Evolutionary conservation across 2,888 invertebrate species (phyloP).

Genomic region (Bellardia bayeri): DNA sequence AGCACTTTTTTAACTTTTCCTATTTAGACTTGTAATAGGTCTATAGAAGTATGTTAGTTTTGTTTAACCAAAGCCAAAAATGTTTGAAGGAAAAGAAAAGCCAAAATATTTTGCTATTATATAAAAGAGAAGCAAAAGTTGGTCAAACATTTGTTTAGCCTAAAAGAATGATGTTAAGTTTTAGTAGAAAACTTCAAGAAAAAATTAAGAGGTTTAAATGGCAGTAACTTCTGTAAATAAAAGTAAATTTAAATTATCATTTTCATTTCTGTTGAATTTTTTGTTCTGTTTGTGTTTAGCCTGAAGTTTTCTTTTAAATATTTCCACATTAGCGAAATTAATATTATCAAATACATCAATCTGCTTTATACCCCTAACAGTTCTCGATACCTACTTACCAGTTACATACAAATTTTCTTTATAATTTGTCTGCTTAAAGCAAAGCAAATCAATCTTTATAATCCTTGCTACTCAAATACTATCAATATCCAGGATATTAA

Average conservation of each 20-base stretch:
- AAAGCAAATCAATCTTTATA: constrained; percentile 48
- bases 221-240: not conserved
- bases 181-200: not conserved
- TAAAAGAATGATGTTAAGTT: constrained; percentile 7
- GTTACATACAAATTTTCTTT: not conserved
- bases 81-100: constrained; percentile 9
- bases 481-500: constrained; percentile 58
- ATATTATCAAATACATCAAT: too few relatives aligned
- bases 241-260: too few relatives aligned
- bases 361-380: too few relatives aligned
- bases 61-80: not conserved
- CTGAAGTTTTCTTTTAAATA: too few relatives aligned
- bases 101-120: constrained; percentile 28
- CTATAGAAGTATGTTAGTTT: constrained; percentile 47
- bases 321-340: too few relatives aligned
- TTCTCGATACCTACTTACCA: not conserved
- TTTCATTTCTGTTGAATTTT: too few relatives aligned
- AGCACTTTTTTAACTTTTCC: constrained; percentile 72
- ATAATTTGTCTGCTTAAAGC: constrained; percentile 12
- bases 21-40: constrained; percentile 69
- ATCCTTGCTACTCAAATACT: not conserved
- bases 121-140: constrained; percentile 10
- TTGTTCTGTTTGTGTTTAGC: too few relatives aligned
- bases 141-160: constrained; percentile 44
- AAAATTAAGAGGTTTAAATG: not conserved